Conservation (phyloP, 2,888 invertebrate genomes). For the Pristionchus arcanus region DNA sequence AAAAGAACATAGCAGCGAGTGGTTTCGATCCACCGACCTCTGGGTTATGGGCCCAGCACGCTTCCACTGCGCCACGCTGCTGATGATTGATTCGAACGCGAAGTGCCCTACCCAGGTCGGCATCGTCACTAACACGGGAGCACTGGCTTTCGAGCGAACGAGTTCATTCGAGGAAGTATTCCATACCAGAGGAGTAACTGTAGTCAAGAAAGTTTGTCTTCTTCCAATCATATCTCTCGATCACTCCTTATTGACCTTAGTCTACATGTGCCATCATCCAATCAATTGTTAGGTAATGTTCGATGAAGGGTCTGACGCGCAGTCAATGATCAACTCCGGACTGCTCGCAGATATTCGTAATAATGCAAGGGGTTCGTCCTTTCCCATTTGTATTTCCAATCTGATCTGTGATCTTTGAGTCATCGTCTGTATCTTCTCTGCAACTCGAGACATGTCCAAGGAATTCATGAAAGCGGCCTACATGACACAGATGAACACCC, state of each 20-base stretch:
- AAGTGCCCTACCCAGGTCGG: conserved; percentile 65
- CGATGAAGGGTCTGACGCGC: conserved; percentile 73
- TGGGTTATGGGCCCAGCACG: conserved; percentile 91
- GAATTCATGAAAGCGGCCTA: conserved; percentile 74
- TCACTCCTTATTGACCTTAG: neutral
- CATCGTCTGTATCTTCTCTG: conserved; percentile 76
- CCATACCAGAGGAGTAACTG: conserved; percentile 68
- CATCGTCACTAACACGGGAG: conserved; percentile 76
- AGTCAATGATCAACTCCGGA: conserved; percentile 71
- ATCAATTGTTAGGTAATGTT: conserved; percentile 66
- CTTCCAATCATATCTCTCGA: neutral
- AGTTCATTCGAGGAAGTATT: conserved; percentile 77
- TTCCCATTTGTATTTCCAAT: neutral
- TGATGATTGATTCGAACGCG: conserved; percentile 70
- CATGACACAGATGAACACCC: conserved; percentile 66
- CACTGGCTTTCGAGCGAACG: conserved; percentile 74
- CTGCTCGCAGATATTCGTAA: conserved; percentile 73
- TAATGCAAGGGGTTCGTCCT: conserved; percentile 71
- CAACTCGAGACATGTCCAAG: conserved; percentile 76
- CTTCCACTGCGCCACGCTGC: conserved; percentile 90
- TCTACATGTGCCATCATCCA: neutral
- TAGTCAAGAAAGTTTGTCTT: conserved; percentile 68
- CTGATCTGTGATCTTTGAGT: conserved; percentile 64
- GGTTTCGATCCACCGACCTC: conserved; percentile 87
- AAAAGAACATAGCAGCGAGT: conserved; percentile 58